Base-by-base conservation (phyloP, 2,113 vertebrate species). In the Eptesicus fuscus region DNA sequence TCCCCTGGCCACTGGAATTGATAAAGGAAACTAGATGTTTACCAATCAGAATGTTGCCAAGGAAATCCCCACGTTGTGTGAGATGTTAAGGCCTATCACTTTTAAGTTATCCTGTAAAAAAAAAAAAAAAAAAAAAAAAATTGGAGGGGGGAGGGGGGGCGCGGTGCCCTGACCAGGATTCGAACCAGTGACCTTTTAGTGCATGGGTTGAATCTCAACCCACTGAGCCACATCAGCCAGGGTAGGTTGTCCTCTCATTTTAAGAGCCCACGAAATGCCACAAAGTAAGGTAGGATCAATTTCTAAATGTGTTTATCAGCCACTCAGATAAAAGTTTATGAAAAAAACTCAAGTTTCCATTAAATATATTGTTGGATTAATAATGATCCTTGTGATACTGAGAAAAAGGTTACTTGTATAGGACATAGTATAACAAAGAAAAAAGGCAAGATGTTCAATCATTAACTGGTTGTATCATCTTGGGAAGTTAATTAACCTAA, bases 141-240 rank as follows among this genome's bases (percentile, higher is more conserved):
- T n/a, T n/a, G n/a, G n/a, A n/a, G n/a, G n/a, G n/a, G 2, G 37
- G 53, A 2, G 20, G 18, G 2, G 7, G 53, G 20, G 2, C 13
- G 2, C 4, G 3, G 14, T 56, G 53, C 53, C 53, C 53, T 56
- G 53, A 56, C 20, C 53, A 56, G 53, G 18, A 56, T 56, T 56
- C 53, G 20, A 56, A 56, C 20, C 20, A 56, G 53, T 22, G 53
- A 56, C 53, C 18, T 56, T 22, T 56, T 7, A 20, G 49, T 14
- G 14, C 49, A 49, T 49, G 49, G 53, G 53, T 56, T 56, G 53
- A 56, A 56, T 22, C 53, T 56, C 53, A 56, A 56, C 53, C 20
- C 20, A 22, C 53, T 56, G 53, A 56, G 20, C 53, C 6, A 22
- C 53, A 56, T 56, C 53, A 56, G 20, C 22, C 22, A 23, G 53